Conservation (phyloP, 2,113 vertebrate species). For the Abramis brama region DNA sequence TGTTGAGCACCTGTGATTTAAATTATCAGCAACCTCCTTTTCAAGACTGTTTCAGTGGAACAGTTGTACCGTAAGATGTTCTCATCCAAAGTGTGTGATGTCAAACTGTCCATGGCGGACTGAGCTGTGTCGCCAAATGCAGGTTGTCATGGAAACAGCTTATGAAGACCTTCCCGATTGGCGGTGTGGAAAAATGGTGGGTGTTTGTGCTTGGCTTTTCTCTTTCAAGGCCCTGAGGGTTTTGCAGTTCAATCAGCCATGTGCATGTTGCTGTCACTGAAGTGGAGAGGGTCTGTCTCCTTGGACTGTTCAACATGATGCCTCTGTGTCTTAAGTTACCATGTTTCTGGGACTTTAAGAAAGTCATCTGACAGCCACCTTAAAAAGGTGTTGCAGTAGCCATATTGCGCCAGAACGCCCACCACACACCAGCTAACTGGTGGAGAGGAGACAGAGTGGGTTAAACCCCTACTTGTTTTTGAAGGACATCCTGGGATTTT, state of each 20-base stretch:
- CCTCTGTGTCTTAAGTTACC: background rate
- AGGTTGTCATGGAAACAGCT: conserved; percentile 72
- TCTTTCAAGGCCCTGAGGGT: background rate
- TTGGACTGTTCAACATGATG: background rate
- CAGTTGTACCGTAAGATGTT: background rate
- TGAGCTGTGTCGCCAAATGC: background rate
- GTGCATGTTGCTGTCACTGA: background rate
- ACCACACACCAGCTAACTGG: no score
- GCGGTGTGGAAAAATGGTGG: conserved; percentile 58
- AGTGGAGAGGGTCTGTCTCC: background rate
- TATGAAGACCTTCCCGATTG: conserved; percentile 63
- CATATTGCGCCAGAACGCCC: no score
- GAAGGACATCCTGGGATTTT: no score
- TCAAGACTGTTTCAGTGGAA: background rate
- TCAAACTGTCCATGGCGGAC: background rate
- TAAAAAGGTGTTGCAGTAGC: background rate
- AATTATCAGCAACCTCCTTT: background rate
- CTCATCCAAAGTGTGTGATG: background rate
- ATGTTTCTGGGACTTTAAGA: conserved; percentile 9
- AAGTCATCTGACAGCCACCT: background rate
- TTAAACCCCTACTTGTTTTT: no score
- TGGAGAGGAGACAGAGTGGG: no score
- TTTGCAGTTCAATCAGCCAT: background rate
- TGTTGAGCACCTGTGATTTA: background rate
- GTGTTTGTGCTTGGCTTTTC: conserved; percentile 46